Conservation (phyloP, 2,888 invertebrate genomes). For the Lomographa bimaculata region DNA sequence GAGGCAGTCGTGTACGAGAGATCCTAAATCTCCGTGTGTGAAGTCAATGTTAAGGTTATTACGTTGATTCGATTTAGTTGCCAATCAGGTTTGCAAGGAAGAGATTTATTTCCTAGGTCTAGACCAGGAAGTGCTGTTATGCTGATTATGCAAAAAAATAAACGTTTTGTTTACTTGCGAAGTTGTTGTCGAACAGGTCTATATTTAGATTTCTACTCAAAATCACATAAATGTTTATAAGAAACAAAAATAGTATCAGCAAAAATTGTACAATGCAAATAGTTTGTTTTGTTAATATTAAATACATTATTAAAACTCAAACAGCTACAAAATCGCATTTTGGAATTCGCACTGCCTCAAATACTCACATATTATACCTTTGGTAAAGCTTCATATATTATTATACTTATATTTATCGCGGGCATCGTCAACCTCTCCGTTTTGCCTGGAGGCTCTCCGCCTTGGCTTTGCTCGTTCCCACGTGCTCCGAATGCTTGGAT, state of each 20-base stretch:
- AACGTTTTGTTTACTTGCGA: too few species aligned
- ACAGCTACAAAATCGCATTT: too few species aligned
- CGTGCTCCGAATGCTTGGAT: slow-evolving; percentile 80
- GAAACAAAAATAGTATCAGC: too few species aligned
- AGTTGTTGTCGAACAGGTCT: too few species aligned
- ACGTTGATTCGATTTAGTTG: slow-evolving; percentile 6
- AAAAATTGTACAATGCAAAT: too few species aligned
- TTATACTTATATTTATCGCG: slow-evolving; percentile 66
- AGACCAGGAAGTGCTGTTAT: too few species aligned
- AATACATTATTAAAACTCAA: too few species aligned
- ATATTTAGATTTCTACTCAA: too few species aligned
- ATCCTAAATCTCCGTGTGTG: slow-evolving; percentile 19
- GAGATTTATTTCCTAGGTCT: too few species aligned
- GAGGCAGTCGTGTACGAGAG: slow-evolving; percentile 53
- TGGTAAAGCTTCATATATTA: slow-evolving; percentile 66
- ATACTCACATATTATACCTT: slow-evolving; percentile 54
- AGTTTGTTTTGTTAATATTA: too few species aligned
- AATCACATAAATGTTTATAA: too few species aligned
- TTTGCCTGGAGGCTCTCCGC: slow-evolving; percentile 72
- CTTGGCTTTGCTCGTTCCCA: slow-evolving; percentile 71
- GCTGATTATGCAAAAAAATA: too few species aligned
- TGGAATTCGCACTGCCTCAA: slow-evolving; percentile 35
- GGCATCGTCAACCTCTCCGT: slow-evolving; percentile 78
- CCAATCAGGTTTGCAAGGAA: not conserved
- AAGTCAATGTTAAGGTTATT: slow-evolving; percentile 17